phyloP scores from a whole-genome alignment of 2,888 invertebrate genomes.

The Melanchra persicariae region DNA sequence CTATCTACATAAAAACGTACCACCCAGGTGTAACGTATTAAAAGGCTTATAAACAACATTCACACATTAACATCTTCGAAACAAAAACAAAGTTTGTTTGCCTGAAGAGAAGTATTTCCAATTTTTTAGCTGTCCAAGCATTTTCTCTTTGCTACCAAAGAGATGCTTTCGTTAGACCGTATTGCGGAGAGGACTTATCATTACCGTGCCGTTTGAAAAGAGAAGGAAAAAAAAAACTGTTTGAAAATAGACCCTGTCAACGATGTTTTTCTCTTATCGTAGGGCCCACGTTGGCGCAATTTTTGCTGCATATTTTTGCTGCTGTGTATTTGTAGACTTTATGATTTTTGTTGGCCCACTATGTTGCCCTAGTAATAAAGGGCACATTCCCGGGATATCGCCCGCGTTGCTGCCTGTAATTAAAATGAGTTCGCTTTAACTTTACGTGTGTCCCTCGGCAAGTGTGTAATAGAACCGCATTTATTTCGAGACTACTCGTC shows the following conservation, averaged over 20 bases:
- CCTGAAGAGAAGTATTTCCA: constrained; percentile 9
- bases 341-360: constrained; percentile 35
- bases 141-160: constrained; percentile 23
- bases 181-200: constrained; percentile 24
- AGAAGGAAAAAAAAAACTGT: constrained; percentile 14
- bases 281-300: not conserved
- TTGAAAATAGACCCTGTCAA: constrained; percentile 7
- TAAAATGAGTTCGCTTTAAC: constrained; percentile 57
- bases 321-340: not conserved
- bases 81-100: constrained; percentile 29
- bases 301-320: not conserved
- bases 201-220: constrained; percentile 17
- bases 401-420: constrained; percentile 57
- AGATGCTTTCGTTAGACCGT: constrained; percentile 16
- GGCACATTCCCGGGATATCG: constrained; percentile 55
- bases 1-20: constrained; percentile 26
- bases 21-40: constrained; percentile 42
- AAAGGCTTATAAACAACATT: constrained; percentile 48
- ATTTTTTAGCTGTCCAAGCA: constrained; percentile 25
- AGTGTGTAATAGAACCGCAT: constrained; percentile 44
- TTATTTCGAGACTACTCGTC: constrained; percentile 35
- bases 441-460: constrained; percentile 38
- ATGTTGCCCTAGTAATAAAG: constrained; percentile 52
- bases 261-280: not conserved
- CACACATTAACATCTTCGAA: constrained; percentile 32